Evolutionary conservation across 2,797 vertebrate genomes (phyloP).

Genomic region (Myioborus miniatus): DNA sequence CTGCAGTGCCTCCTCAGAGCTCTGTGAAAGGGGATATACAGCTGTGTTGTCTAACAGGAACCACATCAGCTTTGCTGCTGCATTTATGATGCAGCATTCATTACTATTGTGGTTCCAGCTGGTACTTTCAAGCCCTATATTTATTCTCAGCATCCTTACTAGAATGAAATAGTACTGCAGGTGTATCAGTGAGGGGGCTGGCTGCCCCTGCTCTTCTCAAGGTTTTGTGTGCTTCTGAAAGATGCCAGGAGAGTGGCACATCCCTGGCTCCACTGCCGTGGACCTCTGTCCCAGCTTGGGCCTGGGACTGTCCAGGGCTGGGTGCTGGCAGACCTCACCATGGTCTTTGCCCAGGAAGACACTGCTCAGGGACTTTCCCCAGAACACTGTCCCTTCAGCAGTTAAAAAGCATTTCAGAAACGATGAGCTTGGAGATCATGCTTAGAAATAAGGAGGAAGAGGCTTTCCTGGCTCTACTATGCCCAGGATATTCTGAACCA

Average conservation of each 20-base stretch:
- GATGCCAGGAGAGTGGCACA: background rate
- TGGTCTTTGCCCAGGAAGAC: background rate
- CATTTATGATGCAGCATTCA: background rate
- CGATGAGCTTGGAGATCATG: background rate
- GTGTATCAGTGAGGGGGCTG: background rate
- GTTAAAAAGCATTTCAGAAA: background rate
- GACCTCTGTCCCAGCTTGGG: background rate
- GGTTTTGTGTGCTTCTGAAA: background rate
- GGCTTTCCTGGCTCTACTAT: background rate
- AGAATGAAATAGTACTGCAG: background rate
- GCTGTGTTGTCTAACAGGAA: background rate
- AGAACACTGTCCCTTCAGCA: background rate
- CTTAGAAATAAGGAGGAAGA: background rate
- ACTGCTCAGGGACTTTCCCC: background rate
- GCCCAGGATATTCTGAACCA: background rate
- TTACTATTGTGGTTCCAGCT: background rate
- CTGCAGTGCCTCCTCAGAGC: background rate
- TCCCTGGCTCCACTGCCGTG: accelerated
- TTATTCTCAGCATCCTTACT: background rate
- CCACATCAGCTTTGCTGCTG: background rate
- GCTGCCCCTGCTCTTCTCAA: background rate
- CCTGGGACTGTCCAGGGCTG: background rate
- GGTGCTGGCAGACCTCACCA: background rate
- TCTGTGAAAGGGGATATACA: background rate
- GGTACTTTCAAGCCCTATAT: background rate